Base-by-base conservation (phyloP, 2,113 vertebrate species). In the Pelecanus crispus region DNA sequence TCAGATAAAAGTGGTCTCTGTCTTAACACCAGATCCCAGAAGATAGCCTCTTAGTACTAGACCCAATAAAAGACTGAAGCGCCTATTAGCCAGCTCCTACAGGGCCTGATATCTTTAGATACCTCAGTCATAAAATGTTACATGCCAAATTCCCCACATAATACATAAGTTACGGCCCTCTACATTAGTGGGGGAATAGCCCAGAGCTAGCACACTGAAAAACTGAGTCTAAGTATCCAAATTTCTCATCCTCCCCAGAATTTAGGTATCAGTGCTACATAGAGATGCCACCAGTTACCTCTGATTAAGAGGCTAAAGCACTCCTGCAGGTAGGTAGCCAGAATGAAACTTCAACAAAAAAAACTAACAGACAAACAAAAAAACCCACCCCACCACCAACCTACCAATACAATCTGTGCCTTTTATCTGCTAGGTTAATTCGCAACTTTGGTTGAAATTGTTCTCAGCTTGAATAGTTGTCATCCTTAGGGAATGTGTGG, bases 341-440 rank as follows among this genome's bases (percentile, higher is more conserved):
- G 21, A 44, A 31, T 1, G 65, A 12, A 80, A 32, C 44, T 44
- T 9, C 6, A 65, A 36, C 29, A 34, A 38, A 36, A 49, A 49
- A 44, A 40, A 19, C 36, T 28, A 2, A 16, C 20, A 13, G 4
- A 44, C 8, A 50, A 38, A 31, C 24, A 53, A 34, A 62, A 58
- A 65, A 52, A 44, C 40, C n/a, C n/a, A 5, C 2, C 16, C 6
- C 7, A n/a, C 7, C 10, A 32, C 13, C 4, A 40, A 7, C 0
- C 7, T 8, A 32, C 16, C 4, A 40, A 7, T 0, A 8, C 16
- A 45, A 21, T 38, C 56, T 53, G 28, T 73, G 49, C 25, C 61
- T 74, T 86, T 84, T 36, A 31, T 49, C 78, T 59, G 9, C 24
- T 26, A 53, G 24, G 28, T 74, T 75, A 66, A 88, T 75, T 44